These are phyloP conservation scores for Manis crassicaudata DNA, from an alignment of 2,797 vertebrate species.

Conservation along the genomic window DNA sequence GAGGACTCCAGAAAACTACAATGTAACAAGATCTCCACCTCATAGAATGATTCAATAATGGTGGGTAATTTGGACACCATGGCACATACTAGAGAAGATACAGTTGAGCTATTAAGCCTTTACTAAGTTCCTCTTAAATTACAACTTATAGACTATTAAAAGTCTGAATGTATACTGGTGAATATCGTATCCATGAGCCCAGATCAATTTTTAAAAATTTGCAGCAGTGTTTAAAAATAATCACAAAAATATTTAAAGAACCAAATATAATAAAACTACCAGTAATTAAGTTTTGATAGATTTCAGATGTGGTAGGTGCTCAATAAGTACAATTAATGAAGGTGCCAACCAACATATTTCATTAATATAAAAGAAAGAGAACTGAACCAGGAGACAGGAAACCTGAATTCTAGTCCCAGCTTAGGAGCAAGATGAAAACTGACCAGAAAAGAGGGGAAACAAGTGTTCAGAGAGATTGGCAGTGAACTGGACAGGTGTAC, in stretches of 20 bases:
- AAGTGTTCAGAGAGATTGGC: neutral
- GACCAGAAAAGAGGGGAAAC: neutral
- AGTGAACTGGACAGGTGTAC: neutral
- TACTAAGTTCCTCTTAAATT: neutral
- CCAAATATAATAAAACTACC: neutral
- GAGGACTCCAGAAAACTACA: neutral
- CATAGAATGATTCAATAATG: neutral
- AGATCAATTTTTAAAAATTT: neutral
- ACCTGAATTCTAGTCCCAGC: neutral
- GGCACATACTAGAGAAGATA: neutral
- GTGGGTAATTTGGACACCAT: neutral
- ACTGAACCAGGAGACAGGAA: neutral
- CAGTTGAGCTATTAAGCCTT: neutral
- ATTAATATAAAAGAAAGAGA: neutral
- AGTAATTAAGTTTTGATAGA: neutral
- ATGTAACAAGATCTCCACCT: neutral
- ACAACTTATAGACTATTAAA: neutral
- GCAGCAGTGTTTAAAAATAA: neutral
- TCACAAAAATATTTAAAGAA: neutral
- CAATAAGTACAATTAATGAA: neutral
- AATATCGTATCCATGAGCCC: neutral
- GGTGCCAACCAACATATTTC: neutral
- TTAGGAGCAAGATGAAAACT: neutral
- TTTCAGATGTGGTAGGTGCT: neutral
- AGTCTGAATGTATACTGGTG: neutral